Conservation (phyloP, 2,113 vertebrate genomes). For the Chelonoidis abingdonii region DNA sequence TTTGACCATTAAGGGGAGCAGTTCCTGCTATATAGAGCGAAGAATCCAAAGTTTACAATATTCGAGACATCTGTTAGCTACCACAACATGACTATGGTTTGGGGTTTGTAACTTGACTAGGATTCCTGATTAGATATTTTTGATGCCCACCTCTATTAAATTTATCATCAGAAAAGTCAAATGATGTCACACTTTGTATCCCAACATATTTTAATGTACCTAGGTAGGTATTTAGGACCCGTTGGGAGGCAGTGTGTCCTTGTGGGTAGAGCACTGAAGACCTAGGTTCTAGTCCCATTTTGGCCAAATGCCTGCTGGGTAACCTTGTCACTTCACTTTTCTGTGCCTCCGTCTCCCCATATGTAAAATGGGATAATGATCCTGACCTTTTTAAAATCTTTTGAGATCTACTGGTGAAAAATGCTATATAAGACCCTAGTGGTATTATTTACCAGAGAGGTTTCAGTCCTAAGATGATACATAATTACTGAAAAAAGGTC, state of each 20-base stretch:
- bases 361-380: not conserved
- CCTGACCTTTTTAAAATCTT: not conserved
- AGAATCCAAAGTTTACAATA: not conserved
- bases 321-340: not conserved
- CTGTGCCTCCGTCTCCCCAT: not conserved
- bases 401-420: not conserved
- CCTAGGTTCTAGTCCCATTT: fast-evolving
- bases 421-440: fast-evolving
- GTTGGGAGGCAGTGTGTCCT: fast-evolving
- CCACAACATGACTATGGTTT: fast-evolving
- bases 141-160: not conserved
- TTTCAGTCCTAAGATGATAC: not conserved
- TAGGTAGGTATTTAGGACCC: no score
- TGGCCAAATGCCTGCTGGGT: not conserved
- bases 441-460: not conserved
- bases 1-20: not conserved
- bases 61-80: fast-evolving
- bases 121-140: fast-evolving
- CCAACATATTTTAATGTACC: fast-evolving
- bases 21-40: not conserved
- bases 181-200: fast-evolving
- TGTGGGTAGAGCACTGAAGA: fast-evolving
- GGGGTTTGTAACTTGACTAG: fast-evolving
- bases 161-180: fast-evolving
- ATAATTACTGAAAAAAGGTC: not conserved